Conservation (phyloP, 2,113 vertebrate genomes). For the Micronycteris hirsuta region DNA sequence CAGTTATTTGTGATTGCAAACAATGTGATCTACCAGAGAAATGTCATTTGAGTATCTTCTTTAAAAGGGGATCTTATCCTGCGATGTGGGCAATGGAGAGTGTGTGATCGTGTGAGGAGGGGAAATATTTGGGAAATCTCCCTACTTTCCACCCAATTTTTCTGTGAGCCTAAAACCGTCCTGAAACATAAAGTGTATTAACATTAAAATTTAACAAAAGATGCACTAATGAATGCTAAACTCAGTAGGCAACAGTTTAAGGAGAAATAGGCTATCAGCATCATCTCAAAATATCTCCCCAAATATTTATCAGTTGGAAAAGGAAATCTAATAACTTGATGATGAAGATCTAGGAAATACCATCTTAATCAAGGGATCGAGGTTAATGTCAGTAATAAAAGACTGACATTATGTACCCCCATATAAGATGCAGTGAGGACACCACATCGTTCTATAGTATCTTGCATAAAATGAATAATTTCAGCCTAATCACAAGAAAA, state of each 20-base stretch:
- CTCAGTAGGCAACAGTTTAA: not conserved
- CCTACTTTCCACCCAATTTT: not conserved
- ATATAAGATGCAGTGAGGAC: not conserved
- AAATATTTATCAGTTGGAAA: not conserved
- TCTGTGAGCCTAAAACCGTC: not conserved
- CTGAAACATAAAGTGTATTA: not conserved
- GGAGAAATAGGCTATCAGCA: not conserved
- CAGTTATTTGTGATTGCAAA: conserved; percentile 1
- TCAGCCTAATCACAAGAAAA: not conserved
- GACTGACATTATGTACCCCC: not conserved
- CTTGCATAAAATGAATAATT: not conserved
- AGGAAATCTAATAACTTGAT: not conserved
- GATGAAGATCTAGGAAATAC: not conserved
- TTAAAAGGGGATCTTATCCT: not conserved
- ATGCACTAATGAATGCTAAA: not conserved
- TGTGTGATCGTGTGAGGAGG: not conserved
- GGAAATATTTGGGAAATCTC: not conserved
- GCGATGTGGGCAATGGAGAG: not conserved
- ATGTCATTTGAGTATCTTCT: not conserved
- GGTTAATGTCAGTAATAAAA: not conserved
- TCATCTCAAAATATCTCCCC: not conserved
- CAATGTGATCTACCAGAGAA: not conserved
- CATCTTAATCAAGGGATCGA: not conserved
- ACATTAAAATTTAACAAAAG: not conserved
- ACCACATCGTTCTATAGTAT: not conserved